These are phyloP conservation scores for Cryptus armator DNA, from an alignment of 2,888 invertebrate species.

Conservation along the genomic window DNA sequence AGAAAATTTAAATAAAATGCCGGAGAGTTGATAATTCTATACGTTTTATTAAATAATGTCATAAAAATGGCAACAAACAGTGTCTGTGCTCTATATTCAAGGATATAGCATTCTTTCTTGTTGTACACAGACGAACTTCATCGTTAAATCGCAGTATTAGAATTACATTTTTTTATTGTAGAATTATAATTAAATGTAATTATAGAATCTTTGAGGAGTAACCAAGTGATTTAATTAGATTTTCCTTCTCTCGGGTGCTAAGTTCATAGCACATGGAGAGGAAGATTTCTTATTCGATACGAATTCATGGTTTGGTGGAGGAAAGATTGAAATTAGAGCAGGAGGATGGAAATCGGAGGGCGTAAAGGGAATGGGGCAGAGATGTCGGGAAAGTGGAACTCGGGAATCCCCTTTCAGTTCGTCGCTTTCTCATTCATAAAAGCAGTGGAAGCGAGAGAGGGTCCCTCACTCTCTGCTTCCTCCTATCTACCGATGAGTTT, in stretches of 20 bases:
- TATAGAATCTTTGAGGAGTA: neutral
- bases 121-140: too few species aligned
- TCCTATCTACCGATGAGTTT: slow-evolving; percentile 57
- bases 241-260: neutral
- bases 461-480: slow-evolving; percentile 33
- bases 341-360: slow-evolving; percentile 39
- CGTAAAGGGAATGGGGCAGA: slow-evolving; percentile 19
- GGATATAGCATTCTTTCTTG: too few species aligned
- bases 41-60: too few species aligned
- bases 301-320: slow-evolving; percentile 39
- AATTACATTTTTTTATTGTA: neutral
- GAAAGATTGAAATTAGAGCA: slow-evolving; percentile 62
- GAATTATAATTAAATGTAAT: neutral
- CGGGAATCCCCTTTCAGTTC: slow-evolving; percentile 67
- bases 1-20: neutral
- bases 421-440: slow-evolving; percentile 71
- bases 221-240: neutral
- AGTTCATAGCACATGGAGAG: neutral
- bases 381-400: slow-evolving; percentile 54
- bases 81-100: too few species aligned
- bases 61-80: too few species aligned
- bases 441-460: slow-evolving; percentile 40
- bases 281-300: slow-evolving; percentile 28
- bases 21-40: too few species aligned
- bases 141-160: neutral